Base-by-base conservation (phyloP, 2,888 invertebrate genomes). In the Alloplasta piceator region DNA sequence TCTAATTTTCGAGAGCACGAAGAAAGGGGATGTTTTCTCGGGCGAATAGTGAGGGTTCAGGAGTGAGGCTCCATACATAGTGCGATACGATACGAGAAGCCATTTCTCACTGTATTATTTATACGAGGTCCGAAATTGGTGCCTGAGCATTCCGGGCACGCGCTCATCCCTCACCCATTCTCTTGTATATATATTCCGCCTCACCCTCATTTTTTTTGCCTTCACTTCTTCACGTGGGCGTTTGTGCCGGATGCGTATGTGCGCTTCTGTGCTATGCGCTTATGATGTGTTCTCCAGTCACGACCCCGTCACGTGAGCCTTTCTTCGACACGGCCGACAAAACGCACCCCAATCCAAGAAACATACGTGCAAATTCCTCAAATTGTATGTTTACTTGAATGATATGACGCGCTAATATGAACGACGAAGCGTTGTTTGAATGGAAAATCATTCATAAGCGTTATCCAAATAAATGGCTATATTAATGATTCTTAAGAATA, bases 81-180 rank as follows among this genome's bases (percentile, higher is more conserved):
- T n/a, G n/a, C 26, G 3, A 26, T 3, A 58, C 66, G 67, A 52
- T 67, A 67, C 26, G 77, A 83, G 85, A 85, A 86, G 85, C 82
- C 88, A 89, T 89, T 87, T 87, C 87, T 89, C 89, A 86, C 86
- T 88, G 85, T 90, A 91, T 91, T 91, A 92, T 91, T 92, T 91
- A 91, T 91, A 88, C 84, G 86, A 82, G 83, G 83, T 85, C 78
- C 86, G 87, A 90, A 92, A 92, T 91, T 90, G 91, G 89, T 89
- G 87, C 87, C 88, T 87, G 87, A 83, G 90, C 88, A 91, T 90
- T 89, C 91, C 79, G 86, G 86, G 89, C 91, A 92, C 90, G 91
- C 89, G 87, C 86, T 87, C 85, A 83, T 86, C 86, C 84, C 85
- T 85, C 73, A 74, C 70, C 52, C 74, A 74, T 78, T 68, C 78